phyloP scores from a whole-genome alignment of 2,888 invertebrate species.

The Phalera bucephala region DNA sequence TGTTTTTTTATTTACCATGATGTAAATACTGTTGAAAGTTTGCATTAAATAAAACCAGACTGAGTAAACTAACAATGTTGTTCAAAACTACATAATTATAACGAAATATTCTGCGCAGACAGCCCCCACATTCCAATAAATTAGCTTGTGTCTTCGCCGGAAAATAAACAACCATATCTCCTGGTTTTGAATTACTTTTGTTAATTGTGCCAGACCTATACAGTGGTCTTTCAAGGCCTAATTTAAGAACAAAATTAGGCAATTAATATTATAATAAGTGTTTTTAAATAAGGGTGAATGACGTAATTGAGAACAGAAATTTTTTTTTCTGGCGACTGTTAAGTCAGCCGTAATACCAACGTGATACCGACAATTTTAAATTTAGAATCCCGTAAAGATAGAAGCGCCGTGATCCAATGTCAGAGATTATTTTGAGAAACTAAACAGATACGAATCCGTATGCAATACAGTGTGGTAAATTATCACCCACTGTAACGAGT shows the following conservation, averaged over 20 bases:
- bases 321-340: constrained; percentile 14
- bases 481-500: constrained; percentile 9
- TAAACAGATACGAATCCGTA: constrained; percentile 40
- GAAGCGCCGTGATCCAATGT: constrained; percentile 50
- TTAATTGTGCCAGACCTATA: not conserved
- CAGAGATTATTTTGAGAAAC: constrained; percentile 52
- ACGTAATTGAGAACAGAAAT: constrained; percentile 14
- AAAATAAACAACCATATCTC: constrained; percentile 1
- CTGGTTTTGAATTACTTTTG: constrained; percentile 1
- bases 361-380: constrained; percentile 27
- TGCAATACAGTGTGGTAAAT: constrained; percentile 26
- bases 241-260: no score
- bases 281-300: constrained; percentile 5
- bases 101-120: no score
- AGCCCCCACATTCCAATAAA: no score
- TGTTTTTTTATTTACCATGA: no score
- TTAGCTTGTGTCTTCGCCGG: constrained; percentile 1
- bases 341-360: no score
- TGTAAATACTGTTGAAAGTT: no score
- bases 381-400: constrained; percentile 39
- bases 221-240: not conserved
- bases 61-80: no score
- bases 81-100: no score
- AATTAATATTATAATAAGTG: not conserved
- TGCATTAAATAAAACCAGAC: no score